phyloP scores from a whole-genome alignment of 2,113 vertebrate species.

The Corynorhinus townsendii region DNA sequence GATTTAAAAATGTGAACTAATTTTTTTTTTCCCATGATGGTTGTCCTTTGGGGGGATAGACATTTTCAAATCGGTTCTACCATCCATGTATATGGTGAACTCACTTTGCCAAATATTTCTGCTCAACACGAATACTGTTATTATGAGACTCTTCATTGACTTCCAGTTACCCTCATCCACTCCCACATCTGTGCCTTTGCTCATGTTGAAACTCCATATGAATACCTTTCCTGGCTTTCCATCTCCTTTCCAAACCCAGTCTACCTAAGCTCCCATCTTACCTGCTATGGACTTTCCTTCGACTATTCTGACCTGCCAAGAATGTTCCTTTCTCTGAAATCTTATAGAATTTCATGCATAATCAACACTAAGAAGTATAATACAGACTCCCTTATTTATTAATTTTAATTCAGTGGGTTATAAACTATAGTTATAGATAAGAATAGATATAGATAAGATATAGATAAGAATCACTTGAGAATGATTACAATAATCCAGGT shows the following conservation, averaged over 20 bases:
- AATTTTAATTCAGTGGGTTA: neutral
- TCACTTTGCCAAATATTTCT: neutral
- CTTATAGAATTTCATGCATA: neutral
- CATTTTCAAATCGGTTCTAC: conserved; percentile 1
- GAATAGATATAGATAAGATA: too few species aligned
- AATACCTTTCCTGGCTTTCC: neutral
- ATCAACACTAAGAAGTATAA: neutral
- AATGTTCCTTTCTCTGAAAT: neutral
- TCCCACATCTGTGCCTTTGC: neutral
- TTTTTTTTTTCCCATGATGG: neutral
- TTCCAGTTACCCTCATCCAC: neutral
- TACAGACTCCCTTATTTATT: neutral
- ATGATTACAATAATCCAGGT: neutral
- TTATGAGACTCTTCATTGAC: neutral
- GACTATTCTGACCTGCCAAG: neutral
- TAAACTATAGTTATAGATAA: neutral
- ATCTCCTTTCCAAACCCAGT: neutral
- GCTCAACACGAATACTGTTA: neutral
- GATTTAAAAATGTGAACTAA: neutral
- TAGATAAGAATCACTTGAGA: neutral
- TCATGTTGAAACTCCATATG: neutral
- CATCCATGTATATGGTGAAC: neutral
- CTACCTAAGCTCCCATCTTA: neutral
- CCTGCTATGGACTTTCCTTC: neutral
- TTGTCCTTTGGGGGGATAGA: neutral